phyloP scores from a whole-genome alignment of 1,140 invertebrate species.

The Aphelinus certus region DNA sequence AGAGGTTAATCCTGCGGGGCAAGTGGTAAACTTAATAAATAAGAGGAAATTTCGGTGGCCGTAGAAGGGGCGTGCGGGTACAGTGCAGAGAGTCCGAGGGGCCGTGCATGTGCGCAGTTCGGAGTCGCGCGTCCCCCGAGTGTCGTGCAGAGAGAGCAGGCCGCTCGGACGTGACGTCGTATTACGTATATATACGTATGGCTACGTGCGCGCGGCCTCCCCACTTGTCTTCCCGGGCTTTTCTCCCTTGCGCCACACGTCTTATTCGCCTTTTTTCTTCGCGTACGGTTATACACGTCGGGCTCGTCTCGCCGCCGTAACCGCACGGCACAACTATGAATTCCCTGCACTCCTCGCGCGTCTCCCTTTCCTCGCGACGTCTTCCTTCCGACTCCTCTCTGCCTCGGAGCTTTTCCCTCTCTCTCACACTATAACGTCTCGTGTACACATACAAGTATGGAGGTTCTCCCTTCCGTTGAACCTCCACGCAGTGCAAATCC shows the following conservation, averaged over 20 bases:
- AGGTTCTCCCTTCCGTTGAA: no score
- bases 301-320: conserved; percentile 26
- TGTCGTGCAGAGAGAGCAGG: conserved; percentile 7
- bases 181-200: neutral
- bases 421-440: no score
- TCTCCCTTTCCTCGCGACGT: conserved; percentile 12
- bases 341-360: conserved; percentile 28
- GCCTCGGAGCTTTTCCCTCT: neutral
- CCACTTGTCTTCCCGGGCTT: neutral
- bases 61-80: neutral
- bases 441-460: no score
- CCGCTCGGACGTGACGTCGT: conserved; percentile 16
- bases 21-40: no score
- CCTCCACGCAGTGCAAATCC: no score
- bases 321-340: conserved; percentile 9
- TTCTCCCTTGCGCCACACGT: neutral
- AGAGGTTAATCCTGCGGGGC: no score
- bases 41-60: no score
- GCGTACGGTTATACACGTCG: conserved; percentile 42
- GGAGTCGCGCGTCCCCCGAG: conserved; percentile 14
- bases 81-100: neutral
- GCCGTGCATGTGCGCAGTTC: neutral
- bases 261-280: conserved; percentile 1
- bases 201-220: neutral
- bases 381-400: conserved; percentile 32